These are phyloP conservation scores for Bimastos eiseni DNA, from an alignment of 2,888 invertebrate genomes.

Conservation along the genomic window DNA sequence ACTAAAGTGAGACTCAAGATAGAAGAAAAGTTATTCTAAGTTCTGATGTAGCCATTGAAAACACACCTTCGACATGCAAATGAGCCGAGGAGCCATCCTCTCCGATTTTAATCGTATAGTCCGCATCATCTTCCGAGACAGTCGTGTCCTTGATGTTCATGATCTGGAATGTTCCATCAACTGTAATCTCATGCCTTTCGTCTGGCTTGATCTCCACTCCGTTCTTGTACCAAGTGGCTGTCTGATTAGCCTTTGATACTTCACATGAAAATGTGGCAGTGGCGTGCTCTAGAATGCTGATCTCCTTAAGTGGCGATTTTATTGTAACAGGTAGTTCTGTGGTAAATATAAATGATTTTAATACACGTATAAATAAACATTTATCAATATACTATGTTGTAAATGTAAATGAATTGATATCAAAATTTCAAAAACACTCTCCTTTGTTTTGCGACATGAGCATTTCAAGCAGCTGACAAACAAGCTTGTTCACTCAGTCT, in stretches of 20 bases:
- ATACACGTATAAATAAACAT: no score
- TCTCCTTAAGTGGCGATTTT: slow-evolving; percentile 35
- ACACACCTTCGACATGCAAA: slow-evolving; percentile 54
- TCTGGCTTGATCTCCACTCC: slow-evolving; percentile 37
- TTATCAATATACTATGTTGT: no score
- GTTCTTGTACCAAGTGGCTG: slow-evolving; percentile 50
- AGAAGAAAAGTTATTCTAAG: background rate
- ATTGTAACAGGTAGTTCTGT: slow-evolving; percentile 71
- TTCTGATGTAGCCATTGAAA: background rate
- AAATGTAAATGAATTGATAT: no score
- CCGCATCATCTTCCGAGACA: slow-evolving; percentile 48
- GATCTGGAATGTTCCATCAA: slow-evolving; percentile 51
- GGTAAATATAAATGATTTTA: background rate
- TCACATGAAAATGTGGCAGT: slow-evolving; percentile 45
- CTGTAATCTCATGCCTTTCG: slow-evolving; percentile 42
- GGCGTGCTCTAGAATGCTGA: slow-evolving; percentile 30
- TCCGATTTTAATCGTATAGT: slow-evolving; percentile 48
- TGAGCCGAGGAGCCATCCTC: slow-evolving; percentile 49
- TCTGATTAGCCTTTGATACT: slow-evolving; percentile 51
- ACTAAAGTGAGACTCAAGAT: background rate
- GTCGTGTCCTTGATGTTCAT: slow-evolving; percentile 48
- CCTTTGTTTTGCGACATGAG: no score
- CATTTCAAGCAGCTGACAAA: background rate
- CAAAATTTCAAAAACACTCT: no score
- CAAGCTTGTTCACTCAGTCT: background rate